Conservation (phyloP, 53 echinoderm and acorn worm species). For the Paracentrotus lividus region DNA sequence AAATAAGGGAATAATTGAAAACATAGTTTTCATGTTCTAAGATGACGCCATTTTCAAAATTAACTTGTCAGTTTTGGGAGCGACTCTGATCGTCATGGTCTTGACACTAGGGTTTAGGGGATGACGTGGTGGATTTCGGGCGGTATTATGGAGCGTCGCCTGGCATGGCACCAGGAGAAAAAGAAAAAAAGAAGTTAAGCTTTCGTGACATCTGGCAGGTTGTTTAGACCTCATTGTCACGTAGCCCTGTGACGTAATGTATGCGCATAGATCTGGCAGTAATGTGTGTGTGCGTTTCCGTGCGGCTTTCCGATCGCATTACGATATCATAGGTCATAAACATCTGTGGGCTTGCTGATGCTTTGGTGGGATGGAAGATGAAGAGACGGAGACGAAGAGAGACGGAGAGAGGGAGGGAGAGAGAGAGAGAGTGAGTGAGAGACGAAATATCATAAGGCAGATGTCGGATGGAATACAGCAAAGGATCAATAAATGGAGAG, state of each 20-base stretch:
- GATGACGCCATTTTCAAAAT: background rate
- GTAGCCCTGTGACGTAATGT: background rate
- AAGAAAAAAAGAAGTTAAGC: too few relatives aligned
- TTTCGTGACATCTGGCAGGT: background rate
- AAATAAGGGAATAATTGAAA: background rate
- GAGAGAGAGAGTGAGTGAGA: background rate
- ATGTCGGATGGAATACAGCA: too few relatives aligned
- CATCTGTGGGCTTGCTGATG: background rate
- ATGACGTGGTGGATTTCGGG: background rate
- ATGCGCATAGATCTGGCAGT: constrained; percentile 28
- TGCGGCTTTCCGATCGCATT: constrained; percentile 13
- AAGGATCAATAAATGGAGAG: background rate
- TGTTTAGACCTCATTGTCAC: background rate
- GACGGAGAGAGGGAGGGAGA: background rate
- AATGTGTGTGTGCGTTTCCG: constrained; percentile 42
- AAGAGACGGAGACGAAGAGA: background rate
- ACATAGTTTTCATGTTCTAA: background rate
- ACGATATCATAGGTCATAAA: constrained; percentile 11
- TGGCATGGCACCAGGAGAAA: background rate
- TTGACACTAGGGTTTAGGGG: background rate
- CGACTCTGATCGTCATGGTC: background rate
- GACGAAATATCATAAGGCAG: too few relatives aligned
- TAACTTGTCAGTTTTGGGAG: background rate
- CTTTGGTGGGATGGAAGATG: background rate
- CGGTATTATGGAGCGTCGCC: constrained; percentile 37